Evolutionary conservation across 2,113 vertebrate species (phyloP), one percentile per base, ranked within the genome.

Genomic region (Todiramphus saurophagus): DNA sequence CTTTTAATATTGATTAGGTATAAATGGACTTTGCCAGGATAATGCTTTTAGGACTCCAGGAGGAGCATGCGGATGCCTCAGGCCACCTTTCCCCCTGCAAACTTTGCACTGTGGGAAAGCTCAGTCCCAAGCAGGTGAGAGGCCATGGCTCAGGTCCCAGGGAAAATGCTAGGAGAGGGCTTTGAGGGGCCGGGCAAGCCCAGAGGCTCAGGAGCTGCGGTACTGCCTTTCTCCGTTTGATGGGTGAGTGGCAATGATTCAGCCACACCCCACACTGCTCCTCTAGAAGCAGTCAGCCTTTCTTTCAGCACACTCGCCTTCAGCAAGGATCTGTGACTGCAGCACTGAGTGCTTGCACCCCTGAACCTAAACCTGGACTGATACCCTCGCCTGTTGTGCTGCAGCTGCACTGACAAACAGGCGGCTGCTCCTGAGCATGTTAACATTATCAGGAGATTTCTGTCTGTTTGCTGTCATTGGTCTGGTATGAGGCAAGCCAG

Each of bases 391-490:
- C 31, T 30, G 23, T 30, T 56, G 19, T 8, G 23, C 53, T 74
- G 41, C 41, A 27, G 46, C 48, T 50, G 37, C 37, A 4, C 67
- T 31, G 25, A 23, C 58, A 75, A 39, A n/a, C 70, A 25, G 10
- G 7, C 0, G 1, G 62, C n/a, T 69, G 16, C 23, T 67, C 50
- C 44, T 0, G 1, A 9, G 12, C 11, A 4, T 2, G 7, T 13
- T 43, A 31, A 35, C 3, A 2, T 48, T 74, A 87, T 51, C 9
- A 28, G 4, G 50, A 84, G 39, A 69, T 81, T 70, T 70, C 64
- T 31, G 5, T 3, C 58, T 41, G 7, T 41, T 59, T 78, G 43
- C n/a, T n/a, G 19, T 14, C 59, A 41, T 23, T 55, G n/a, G 19
- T 7, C 31, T 44, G n/a, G 16, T 4, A 14, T 11, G 44, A 35